These are phyloP conservation scores for Palaemon carinicauda DNA, from an alignment of 1,140 invertebrate species.

Conservation along the genomic window DNA sequence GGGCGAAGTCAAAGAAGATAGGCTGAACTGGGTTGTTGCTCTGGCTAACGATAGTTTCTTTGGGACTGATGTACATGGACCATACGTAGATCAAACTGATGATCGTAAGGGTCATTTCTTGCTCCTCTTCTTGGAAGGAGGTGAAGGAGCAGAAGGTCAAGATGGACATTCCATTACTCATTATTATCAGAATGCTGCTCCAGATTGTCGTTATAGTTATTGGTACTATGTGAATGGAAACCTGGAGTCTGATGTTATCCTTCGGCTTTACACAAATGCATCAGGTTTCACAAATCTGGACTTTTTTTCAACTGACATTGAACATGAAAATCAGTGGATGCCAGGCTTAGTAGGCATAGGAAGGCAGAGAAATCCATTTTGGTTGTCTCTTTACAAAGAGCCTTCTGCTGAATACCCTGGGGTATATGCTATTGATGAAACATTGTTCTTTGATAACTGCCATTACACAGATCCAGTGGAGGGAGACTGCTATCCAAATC, in stretches of 20 bases:
- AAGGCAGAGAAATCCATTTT: slow-evolving; percentile 23
- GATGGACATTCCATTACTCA: slow-evolving; percentile 21
- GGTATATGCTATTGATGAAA: slow-evolving; percentile 39
- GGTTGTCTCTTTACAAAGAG: slow-evolving; percentile 36
- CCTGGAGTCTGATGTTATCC: slow-evolving; percentile 16
- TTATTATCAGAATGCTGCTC: slow-evolving; percentile 43
- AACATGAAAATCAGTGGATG: neutral
- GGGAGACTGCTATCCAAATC: neutral
- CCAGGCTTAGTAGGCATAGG: slow-evolving; percentile 30
- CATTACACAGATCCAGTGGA: slow-evolving; percentile 19
- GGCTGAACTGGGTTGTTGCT: slow-evolving; percentile 28
- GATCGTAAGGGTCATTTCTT: slow-evolving; percentile 30
- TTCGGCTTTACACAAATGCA: slow-evolving; percentile 20
- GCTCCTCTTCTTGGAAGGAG: slow-evolving; percentile 3
- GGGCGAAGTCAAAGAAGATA: slow-evolving; percentile 24
- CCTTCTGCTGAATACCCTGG: slow-evolving; percentile 15
- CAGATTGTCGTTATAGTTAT: slow-evolving; percentile 16
- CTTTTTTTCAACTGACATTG: slow-evolving; percentile 17
- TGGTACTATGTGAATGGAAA: slow-evolving; percentile 38
- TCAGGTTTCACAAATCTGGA: slow-evolving; percentile 27
- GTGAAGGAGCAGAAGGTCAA: neutral
- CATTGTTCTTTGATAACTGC: slow-evolving; percentile 5
- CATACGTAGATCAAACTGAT: slow-evolving; percentile 22
- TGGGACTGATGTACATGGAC: slow-evolving; percentile 33
- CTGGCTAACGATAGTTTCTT: slow-evolving; percentile 30